A percentile compares a stretch with the other conserved stretches of the same genome.
phyloP scores from a whole-genome alignment of 2,888 invertebrate genomes.

The Digitonthophagus gazella region DNA sequence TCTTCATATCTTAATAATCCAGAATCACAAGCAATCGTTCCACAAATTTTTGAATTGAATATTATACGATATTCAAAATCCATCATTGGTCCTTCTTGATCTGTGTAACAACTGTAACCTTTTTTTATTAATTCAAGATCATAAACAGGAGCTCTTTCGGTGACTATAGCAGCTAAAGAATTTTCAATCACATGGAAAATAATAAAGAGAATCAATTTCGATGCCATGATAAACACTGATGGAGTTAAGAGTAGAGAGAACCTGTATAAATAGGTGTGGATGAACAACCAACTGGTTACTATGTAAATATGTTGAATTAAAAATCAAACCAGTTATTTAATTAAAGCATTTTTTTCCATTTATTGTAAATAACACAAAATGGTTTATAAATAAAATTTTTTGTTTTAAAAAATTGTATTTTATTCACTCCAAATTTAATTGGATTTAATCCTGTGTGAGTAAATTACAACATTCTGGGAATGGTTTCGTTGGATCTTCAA shows the following conservation, averaged over 20 bases:
- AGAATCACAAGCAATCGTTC: neutral
- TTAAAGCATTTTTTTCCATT: too few species aligned
- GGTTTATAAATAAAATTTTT: too few species aligned
- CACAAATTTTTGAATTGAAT: neutral
- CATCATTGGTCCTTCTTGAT: neutral
- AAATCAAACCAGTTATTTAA: too few species aligned
- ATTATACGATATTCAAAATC: too few species aligned
- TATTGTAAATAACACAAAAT: too few species aligned
- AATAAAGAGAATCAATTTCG: neutral
- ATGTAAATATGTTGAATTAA: too few species aligned
- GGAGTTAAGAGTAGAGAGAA: too few species aligned
- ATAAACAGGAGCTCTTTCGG: neutral
- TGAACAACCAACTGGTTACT: too few species aligned
- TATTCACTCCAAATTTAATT: too few species aligned
- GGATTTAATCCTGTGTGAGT: too few species aligned
- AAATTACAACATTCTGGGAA: neutral
- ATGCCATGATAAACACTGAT: neutral
- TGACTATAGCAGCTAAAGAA: neutral
- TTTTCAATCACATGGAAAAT: neutral
- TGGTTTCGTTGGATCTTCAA: neutral
- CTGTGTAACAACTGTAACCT: neutral
- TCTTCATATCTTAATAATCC: neutral
- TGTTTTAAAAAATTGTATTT: too few species aligned
- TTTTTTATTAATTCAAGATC: neutral
- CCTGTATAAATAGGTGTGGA: too few species aligned